These are phyloP conservation scores for Amphimedon queenslandica DNA, from an alignment of 37 sponge, comb jelly and placozoan species.

Conservation along the genomic window DNA sequence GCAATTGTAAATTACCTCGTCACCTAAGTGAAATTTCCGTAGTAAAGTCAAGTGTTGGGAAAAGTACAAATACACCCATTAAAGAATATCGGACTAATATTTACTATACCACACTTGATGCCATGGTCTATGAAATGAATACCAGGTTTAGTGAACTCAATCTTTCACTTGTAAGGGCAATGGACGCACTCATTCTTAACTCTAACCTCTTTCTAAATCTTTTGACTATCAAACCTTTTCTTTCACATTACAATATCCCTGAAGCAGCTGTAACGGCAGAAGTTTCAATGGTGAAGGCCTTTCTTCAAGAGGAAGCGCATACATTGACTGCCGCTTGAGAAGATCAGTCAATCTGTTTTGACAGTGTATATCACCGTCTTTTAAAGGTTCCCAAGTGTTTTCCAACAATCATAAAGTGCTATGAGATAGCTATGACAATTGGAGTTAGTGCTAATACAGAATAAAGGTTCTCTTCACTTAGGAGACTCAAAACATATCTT, in stretches of 20 bases:
- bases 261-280: background rate
- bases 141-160: slow-evolving; percentile 5
- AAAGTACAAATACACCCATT: background rate
- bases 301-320: background rate
- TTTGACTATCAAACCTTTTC: background rate
- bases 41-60: background rate
- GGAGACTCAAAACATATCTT: too few species aligned
- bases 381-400: background rate
- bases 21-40: background rate
- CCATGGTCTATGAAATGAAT: slow-evolving; percentile 8
- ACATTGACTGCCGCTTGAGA: too few species aligned
- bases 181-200: slow-evolving; percentile 4
- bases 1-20: background rate
- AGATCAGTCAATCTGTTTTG: background rate
- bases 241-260: slow-evolving; percentile 2
- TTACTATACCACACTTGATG: too few species aligned
- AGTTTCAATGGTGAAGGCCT: background rate
- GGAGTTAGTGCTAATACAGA: too few species aligned
- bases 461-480: too few species aligned
- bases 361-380: background rate
- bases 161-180: background rate
- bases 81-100: slow-evolving; percentile 6
- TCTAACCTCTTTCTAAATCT: slow-evolving; percentile 1
- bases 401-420: background rate
- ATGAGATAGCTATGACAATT: slow-evolving; percentile 5